Evolutionary conservation across 1,140 invertebrate genomes (phyloP).

Genomic region (Nomia melanderi): DNA sequence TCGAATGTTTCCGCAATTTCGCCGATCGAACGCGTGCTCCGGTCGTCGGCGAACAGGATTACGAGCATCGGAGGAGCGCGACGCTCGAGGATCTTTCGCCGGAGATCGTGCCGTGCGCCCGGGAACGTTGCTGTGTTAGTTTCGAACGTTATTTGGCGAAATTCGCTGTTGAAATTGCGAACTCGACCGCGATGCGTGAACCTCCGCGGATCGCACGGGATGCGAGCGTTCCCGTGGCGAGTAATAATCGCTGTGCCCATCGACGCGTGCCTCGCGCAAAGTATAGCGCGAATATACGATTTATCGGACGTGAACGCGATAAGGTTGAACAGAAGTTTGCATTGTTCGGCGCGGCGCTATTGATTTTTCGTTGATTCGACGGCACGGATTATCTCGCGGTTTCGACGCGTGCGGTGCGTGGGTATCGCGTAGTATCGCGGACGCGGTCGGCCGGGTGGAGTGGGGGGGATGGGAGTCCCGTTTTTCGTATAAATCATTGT

Average conservation of each 20-base stretch:
- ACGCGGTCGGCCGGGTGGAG: no score
- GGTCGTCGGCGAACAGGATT: constrained; percentile 6
- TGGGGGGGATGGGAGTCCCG: no score
- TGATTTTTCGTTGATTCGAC: constrained; percentile 32
- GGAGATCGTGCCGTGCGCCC: no score
- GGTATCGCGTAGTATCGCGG: no score
- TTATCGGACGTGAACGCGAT: constrained; percentile 62
- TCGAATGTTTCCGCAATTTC: background rate
- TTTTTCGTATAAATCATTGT: no score
- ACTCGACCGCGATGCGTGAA: no score
- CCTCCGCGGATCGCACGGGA: no score
- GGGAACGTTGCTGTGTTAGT: no score
- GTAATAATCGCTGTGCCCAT: constrained; percentile 47
- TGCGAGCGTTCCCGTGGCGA: constrained; percentile 33
- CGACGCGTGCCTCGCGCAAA: constrained; percentile 47
- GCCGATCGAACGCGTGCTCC: background rate
- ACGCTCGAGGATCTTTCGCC: background rate
- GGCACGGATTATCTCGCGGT: constrained; percentile 6
- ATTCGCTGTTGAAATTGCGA: no score
- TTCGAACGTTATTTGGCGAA: no score
- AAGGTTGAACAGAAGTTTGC: constrained; percentile 44
- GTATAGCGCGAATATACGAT: constrained; percentile 55
- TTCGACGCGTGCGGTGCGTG: background rate
- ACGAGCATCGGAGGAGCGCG: no score
- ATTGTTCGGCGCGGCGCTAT: constrained; percentile 40